Percentiles rank a stretch among this genome's conserved stretches.
Conservation (phyloP, 2,113 vertebrate species). For the Variabilichromis moorii region DNA sequence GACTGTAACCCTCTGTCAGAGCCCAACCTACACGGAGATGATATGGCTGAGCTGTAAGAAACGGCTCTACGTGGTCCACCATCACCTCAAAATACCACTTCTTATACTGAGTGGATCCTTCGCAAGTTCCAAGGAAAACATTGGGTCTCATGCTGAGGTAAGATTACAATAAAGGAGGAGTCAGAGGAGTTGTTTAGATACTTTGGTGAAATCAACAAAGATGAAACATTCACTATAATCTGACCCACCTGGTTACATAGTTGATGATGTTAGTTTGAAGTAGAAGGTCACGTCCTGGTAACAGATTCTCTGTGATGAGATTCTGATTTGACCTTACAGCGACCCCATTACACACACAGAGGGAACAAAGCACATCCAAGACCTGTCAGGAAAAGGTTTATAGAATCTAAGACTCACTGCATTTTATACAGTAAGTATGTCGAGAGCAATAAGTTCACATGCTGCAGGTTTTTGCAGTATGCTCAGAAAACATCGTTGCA, state of each 20-base stretch:
- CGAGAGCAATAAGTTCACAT: not conserved
- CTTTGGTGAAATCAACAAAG: no score
- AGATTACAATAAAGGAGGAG: not conserved
- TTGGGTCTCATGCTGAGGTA: slow-evolving; percentile 84
- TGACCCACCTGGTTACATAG: slow-evolving; percentile 83
- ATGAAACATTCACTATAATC: not conserved
- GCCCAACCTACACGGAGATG: slow-evolving; percentile 89
- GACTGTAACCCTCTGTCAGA: slow-evolving; percentile 85
- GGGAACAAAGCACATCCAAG: slow-evolving; percentile 87
- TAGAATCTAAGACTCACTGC: not conserved
- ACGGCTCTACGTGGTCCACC: slow-evolving; percentile 82
- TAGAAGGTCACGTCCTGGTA: slow-evolving; percentile 85
- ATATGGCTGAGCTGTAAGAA: slow-evolving; percentile 77
- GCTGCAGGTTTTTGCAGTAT: not conserved
- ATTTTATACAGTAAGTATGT: not conserved
- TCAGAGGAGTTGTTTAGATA: not conserved
- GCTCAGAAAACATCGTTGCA: not conserved
- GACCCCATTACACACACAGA: slow-evolving; percentile 91
- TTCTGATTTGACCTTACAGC: slow-evolving; percentile 93
- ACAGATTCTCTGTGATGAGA: slow-evolving; percentile 91
- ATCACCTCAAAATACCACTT: slow-evolving; percentile 93
- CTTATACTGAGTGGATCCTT: slow-evolving; percentile 85
- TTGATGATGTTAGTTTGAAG: slow-evolving; percentile 89
- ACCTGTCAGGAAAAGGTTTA: slow-evolving; percentile 63
- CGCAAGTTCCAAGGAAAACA: slow-evolving; percentile 86